Percentiles rank a stretch among this genome's conserved stretches.
Evolutionary conservation across 2,888 invertebrate species (phyloP).

Genomic region (Troides aeacus): DNA sequence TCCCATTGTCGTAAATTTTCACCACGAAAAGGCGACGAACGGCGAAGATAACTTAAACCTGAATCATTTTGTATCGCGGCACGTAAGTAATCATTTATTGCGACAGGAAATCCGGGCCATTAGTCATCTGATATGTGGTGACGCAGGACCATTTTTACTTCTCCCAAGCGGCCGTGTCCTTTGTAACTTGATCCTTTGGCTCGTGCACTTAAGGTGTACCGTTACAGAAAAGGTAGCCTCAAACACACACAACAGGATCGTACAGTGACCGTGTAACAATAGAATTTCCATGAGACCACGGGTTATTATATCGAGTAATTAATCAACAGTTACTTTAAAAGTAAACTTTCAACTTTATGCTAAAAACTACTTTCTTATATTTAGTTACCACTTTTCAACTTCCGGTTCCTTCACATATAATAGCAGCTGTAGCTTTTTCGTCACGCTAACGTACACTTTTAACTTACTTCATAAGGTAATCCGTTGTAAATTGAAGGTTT

Average conservation of each 20-base stretch:
- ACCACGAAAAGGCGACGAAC: neutral
- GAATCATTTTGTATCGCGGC: conserved; percentile 19
- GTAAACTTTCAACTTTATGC: no score
- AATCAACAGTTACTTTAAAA: no score
- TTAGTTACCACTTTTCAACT: no score
- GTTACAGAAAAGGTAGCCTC: conserved; percentile 41
- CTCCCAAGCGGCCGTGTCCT: conserved; percentile 37
- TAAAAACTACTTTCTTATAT: no score
- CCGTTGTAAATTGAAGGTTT: no score
- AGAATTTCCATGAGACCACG: neutral
- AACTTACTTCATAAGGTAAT: no score
- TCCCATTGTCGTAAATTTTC: no score
- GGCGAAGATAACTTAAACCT: conserved; percentile 12
- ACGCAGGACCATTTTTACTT: conserved; percentile 32
- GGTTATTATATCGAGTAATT: neutral
- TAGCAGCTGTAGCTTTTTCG: no score
- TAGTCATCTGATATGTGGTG: conserved; percentile 52
- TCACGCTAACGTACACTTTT: no score
- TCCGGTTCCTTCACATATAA: no score
- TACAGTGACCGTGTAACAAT: neutral
- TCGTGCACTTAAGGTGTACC: conserved; percentile 57
- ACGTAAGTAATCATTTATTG: conserved; percentile 28
- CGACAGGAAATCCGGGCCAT: conserved; percentile 43
- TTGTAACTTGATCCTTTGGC: conserved; percentile 37
- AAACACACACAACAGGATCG: neutral